Base-by-base conservation (phyloP, 2,888 invertebrate genomes). In the Coelinius sp. region DNA sequence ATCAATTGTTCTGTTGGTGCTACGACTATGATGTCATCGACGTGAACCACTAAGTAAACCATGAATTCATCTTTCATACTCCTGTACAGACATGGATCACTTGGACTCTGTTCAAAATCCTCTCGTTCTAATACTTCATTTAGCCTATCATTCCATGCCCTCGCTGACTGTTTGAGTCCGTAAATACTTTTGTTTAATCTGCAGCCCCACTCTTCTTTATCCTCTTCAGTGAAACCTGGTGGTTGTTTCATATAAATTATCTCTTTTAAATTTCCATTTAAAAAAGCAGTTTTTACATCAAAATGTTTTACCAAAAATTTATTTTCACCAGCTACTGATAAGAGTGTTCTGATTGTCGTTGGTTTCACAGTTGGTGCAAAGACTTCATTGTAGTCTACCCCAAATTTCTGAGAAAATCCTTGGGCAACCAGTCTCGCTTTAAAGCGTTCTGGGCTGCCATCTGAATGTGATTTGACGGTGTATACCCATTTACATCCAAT, bases 131-230 rank as follows among this genome's bases (percentile, higher is more conserved):
- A 53, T 24, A 75, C 76, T 56, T 74, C 41, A 41, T 75, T 56
- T 6, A 80, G 69, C 24, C 17, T 38, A 25, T 75, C 69, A 62
- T 83, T 75, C 82, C 83, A 84, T 6, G 72, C 73, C 56, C 79
- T 71, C 17, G 81, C 79, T 27, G 78, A 73, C 70, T 83, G 82
- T 52, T 80, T 82, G 5, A 83, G 70, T 7, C 81, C 82, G 76
- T 41, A 41, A 41, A 41, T 41, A n/a, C 41, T 41, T 2, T 41
- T 8, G 7, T 41, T 5, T 5, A 41, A 8, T 12, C n/a, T 41
- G 41, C n/a, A 41, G 8, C 8, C 41, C n/a, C 8, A 41, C 2
- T 8, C 7, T n/a, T 41, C 41, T 41, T 41, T n/a, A 2, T 8
- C 31, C 8, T 8, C 12, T 41, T 12, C 12, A 8, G 46, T 68